A percentile compares a stretch with the other conserved stretches of the same genome.
phyloP scores from a whole-genome alignment of 2,888 invertebrate species.

The Tromatobia lineatoria region DNA sequence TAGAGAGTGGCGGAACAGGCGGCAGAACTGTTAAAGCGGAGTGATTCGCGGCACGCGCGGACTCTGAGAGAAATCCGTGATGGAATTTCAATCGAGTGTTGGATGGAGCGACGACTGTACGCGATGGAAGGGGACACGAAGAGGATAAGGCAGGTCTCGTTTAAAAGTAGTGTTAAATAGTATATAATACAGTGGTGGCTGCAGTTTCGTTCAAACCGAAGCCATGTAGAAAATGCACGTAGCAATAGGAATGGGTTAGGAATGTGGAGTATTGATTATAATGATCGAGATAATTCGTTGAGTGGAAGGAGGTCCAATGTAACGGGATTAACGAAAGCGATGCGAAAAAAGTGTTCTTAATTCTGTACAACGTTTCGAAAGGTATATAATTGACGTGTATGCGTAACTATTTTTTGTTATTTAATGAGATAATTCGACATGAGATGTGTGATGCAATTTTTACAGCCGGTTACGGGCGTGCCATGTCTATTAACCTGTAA shows the following conservation, averaged over 20 bases:
- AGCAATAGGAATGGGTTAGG: background rate
- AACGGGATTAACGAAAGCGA: background rate
- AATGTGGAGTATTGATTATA: slow-evolving; percentile 11
- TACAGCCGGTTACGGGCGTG: background rate
- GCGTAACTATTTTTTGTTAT: background rate
- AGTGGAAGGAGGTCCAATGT: background rate
- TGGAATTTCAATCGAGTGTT: slow-evolving; percentile 68
- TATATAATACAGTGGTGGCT: slow-evolving; percentile 8
- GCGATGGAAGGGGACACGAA: background rate
- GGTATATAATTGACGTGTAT: background rate
- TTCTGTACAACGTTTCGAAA: background rate
- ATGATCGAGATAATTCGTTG: slow-evolving; percentile 14
- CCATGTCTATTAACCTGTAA: background rate
- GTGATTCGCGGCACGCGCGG: slow-evolving; percentile 70
- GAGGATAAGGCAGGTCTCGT: slow-evolving; percentile 23
- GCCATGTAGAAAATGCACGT: background rate
- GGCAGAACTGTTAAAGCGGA: slow-evolving; percentile 64
- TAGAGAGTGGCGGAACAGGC: background rate
- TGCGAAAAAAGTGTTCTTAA: background rate
- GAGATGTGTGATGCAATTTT: background rate
- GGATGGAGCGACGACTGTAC: slow-evolving; percentile 23
- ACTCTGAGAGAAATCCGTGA: slow-evolving; percentile 66
- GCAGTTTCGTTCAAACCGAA: slow-evolving; percentile 13
- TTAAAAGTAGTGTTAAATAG: background rate
- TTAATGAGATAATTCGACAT: background rate